phyloP scores from a whole-genome alignment of 2,113 vertebrate species.

The Camelus dromedarius region DNA sequence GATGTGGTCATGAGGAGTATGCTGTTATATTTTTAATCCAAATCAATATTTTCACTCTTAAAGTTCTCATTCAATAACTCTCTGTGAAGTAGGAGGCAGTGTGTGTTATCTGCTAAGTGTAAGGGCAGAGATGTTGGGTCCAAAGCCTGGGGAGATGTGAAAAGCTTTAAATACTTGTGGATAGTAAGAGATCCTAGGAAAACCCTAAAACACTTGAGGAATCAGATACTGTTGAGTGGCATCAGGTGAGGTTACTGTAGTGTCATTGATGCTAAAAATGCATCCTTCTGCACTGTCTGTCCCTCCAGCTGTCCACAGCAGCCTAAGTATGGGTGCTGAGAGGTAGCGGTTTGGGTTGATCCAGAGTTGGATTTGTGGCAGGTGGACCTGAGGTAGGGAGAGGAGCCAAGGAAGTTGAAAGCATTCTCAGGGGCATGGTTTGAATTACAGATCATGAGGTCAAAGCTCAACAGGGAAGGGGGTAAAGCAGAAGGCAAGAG shows the following conservation, averaged over 20 bases:
- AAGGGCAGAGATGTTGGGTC: not conserved
- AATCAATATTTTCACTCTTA: slow-evolving; percentile 29
- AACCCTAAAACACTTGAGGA: not conserved
- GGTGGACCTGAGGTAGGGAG: not conserved
- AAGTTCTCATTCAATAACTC: not conserved
- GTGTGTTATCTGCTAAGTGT: not conserved
- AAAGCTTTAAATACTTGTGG: not conserved
- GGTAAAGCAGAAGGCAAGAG: not conserved
- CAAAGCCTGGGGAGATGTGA: not conserved
- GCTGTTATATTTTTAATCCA: slow-evolving; percentile 24
- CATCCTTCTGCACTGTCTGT: not conserved
- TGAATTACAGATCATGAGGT: not conserved
- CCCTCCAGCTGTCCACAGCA: not conserved
- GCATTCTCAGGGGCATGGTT: not conserved
- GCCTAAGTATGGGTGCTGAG: not conserved
- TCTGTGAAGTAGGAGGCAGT: not conserved
- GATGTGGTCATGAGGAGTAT: not conserved
- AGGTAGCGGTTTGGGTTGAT: not conserved
- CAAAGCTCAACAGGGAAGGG: not conserved
- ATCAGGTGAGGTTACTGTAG: not conserved
- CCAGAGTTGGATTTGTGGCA: not conserved
- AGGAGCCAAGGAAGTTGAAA: not conserved
- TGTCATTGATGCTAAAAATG: not conserved
- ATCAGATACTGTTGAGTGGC: not conserved
- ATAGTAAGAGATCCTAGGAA: not conserved